Base-by-base conservation (phyloP, 2,113 vertebrate genomes). In the Ageneiosus marmoratus region DNA sequence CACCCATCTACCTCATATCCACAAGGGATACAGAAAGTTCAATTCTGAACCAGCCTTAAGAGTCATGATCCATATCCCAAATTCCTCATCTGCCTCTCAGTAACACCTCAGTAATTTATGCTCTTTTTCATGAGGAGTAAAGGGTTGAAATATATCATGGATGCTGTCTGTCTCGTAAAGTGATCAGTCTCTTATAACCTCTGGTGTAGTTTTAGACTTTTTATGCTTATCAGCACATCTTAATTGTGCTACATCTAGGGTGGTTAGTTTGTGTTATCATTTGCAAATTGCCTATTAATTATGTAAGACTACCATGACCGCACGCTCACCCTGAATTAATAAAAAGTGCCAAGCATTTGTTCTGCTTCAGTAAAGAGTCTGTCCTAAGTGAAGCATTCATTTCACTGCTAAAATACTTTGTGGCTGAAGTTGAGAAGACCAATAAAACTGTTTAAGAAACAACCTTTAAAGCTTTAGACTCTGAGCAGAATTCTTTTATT, bases 1-100 rank as follows among this genome's bases (percentile, higher is more conserved):
- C 81, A 84, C 79, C 79, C 50, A 82, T 51, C 83, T 32, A 82
- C 20, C 37, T 73, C 56, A 58, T 63, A 69, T 77, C 53, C 82
- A 16, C 69, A 4, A 84, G 88, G 67, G 62, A 79, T 50, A 46
- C 22, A 37, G 41, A 27, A 58, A 41, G 29, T 75, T 34, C 77
- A 74, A 77, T 56, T 55, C 76, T 58, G 56, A 69, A 32, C 41
- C 51, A 15, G 73, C 48, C 37, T 27, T 81, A 62, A 60, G 53
- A 41, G 70, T 72, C 55, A 73, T 74, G 44, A 69, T 82, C 88
- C 87, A 83, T 67, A 82, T 46, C 50, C 60, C 65, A 87, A 80
- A 86, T 89, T 91, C 87, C 88, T 89, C 53, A 85, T 84, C 88
- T 27, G 86, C 89, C 83, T 86, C 81, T 81, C 89, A 62, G 86